Conservation (phyloP, 2,797 vertebrate species). For the Gymnothorax javanicus region DNA sequence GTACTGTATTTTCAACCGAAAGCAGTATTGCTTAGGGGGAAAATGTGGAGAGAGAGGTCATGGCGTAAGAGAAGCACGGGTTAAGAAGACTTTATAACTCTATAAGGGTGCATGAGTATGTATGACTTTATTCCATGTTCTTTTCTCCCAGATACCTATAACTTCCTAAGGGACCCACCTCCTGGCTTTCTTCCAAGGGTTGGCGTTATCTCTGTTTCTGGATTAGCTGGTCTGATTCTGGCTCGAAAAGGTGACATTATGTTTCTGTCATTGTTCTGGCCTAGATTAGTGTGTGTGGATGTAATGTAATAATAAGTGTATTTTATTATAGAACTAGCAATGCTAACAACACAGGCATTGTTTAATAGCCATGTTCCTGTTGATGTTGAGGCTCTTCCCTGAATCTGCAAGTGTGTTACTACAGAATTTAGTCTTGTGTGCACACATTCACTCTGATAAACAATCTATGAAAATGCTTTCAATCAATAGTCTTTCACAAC, state of each 20-base stretch:
- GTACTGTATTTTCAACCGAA: no score
- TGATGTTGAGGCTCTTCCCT: background rate
- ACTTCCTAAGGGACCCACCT: conserved; percentile 78
- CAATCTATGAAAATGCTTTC: no score
- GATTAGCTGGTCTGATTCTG: conserved; percentile 71
- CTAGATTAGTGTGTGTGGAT: background rate
- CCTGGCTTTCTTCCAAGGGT: conserved; percentile 77
- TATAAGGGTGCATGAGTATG: background rate
- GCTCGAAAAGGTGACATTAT: conserved; percentile 72
- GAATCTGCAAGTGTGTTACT: background rate
- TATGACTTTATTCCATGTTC: background rate
- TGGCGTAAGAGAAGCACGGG: no score
- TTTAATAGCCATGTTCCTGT: background rate
- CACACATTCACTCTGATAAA: background rate
- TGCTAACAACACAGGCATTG: background rate
- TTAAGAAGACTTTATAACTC: background rate
- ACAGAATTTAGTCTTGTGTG: background rate
- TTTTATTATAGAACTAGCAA: background rate
- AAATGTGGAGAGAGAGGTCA: no score
- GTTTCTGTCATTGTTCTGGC: background rate
- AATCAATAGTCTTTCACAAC: no score
- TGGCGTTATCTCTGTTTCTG: conserved; percentile 69
- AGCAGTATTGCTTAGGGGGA: no score
- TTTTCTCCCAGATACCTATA: conserved; percentile 66
- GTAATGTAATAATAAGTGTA: background rate